Base-by-base conservation (phyloP, 1,140 invertebrate species). In the Sitophilus oryzae region DNA sequence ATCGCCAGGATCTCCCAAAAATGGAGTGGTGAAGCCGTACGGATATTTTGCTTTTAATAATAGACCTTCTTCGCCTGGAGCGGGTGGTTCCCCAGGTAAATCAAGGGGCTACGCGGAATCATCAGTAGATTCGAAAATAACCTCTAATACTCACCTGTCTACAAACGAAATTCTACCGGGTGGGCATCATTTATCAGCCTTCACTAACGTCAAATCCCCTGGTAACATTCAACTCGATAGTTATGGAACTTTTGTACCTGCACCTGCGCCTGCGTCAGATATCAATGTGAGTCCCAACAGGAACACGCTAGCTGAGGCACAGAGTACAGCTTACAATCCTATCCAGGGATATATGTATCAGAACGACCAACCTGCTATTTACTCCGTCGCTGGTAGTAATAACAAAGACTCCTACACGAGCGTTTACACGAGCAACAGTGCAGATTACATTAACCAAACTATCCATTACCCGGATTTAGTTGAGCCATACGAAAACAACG, bases 1-100 rank as follows among this genome's bases (percentile, higher is more conserved):
- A 74, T 89, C 87, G 21, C 87, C 86, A 9, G 83, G 82, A 43
- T 88, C 84, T 1, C 84, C 86, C 0, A 79, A 80, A 59, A 71
- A 68, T 44, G 59, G 58, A 6, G 40, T 34, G 8, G 34, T 38
- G 10, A 65, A 63, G 53, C 43, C 58, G 36, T 47, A 60, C 4
- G 62, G 61, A 43, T 65, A 61, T 54, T 61, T 56, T 43, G 35
- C 59, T 18, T 53, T 30, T 47, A 59, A 43, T 47, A 58, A 56
- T 18, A 49, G 46, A 23, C n/a, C 52, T 18, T 35, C 57, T 5
- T 60, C 61, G 0, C 58, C 60, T 11, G 47, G 36, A 15, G 36
- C 53, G 0, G 30, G 50, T 43, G 22, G 46, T 16, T 41, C 38
- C 15, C 53, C 43, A 46, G 21, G 37, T n/a, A 55, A 59, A 40